Evolutionary conservation across 2,113 vertebrate species (phyloP).

Genomic region (Semnornis frantzii): DNA sequence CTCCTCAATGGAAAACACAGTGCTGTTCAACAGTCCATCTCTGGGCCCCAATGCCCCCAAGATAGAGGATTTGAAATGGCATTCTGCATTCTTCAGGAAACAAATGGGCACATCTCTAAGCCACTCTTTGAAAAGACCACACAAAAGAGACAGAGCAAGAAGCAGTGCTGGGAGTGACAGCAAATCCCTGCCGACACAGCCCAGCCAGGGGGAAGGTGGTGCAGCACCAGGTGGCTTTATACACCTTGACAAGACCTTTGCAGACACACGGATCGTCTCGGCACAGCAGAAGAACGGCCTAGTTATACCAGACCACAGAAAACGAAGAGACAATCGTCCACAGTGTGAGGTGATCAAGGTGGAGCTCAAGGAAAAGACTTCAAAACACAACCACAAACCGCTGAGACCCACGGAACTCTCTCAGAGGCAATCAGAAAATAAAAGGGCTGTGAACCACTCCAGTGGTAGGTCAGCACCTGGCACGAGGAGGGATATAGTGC

Average conservation of each 20-base stretch:
- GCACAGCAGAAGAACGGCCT: slow-evolving; percentile 74
- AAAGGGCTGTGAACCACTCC: slow-evolving; percentile 62
- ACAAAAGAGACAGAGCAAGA: slow-evolving; percentile 62
- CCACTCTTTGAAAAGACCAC: slow-evolving; percentile 70
- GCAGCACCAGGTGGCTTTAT: slow-evolving; percentile 41
- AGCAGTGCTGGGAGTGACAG: neutral
- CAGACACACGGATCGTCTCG: slow-evolving; percentile 64
- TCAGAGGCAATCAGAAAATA: slow-evolving; percentile 73
- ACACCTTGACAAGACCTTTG: slow-evolving; percentile 63
- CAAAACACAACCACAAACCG: slow-evolving; percentile 77
- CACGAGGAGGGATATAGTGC: slow-evolving; percentile 61
- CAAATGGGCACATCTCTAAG: slow-evolving; percentile 78
- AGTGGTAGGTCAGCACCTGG: slow-evolving; percentile 67
- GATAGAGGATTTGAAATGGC: slow-evolving; percentile 80
- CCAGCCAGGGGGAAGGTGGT: slow-evolving; percentile 28
- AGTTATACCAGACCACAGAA: slow-evolving; percentile 71
- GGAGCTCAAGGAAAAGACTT: slow-evolving; percentile 77
- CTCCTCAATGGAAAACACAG: slow-evolving; percentile 76
- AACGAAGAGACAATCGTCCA: slow-evolving; percentile 73
- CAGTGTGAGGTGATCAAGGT: slow-evolving; percentile 68
- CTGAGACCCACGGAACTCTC: slow-evolving; percentile 72
- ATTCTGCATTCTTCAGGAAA: slow-evolving; percentile 81
- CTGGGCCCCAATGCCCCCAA: slow-evolving; percentile 76
- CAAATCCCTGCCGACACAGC: slow-evolving; percentile 41
- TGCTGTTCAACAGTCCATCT: slow-evolving; percentile 79